A percentile compares a stretch with the other conserved stretches of the same genome.
Conservation (phyloP, 1,140 invertebrate species). For the Mactra quadrangularis region DNA sequence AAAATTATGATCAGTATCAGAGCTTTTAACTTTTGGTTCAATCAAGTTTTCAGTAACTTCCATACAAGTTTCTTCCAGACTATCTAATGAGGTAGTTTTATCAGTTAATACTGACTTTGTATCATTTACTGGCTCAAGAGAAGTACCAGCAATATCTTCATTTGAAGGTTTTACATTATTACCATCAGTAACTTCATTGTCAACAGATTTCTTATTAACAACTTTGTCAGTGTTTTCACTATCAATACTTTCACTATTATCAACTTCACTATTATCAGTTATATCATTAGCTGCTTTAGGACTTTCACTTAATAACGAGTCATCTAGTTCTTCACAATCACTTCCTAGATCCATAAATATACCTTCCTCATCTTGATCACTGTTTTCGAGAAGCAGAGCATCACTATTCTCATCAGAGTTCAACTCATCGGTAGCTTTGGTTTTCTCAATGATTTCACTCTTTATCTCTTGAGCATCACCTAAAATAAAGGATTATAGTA, state of each 20-base stretch:
- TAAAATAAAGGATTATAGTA: not conserved
- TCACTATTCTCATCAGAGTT: not conserved
- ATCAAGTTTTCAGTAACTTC: slow-evolving; percentile 42
- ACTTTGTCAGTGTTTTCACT: not conserved
- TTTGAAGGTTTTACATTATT: not conserved
- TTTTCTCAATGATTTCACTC: not conserved
- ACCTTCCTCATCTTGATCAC: slow-evolving; percentile 18
- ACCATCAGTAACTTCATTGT: too few species aligned
- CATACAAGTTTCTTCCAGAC: slow-evolving; percentile 37
- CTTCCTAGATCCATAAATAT: slow-evolving; percentile 47
- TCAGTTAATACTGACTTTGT: slow-evolving; percentile 19
- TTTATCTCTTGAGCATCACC: not conserved
- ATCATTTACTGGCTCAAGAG: slow-evolving; percentile 25
- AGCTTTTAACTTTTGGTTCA: too few species aligned
- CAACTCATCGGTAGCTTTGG: not conserved
- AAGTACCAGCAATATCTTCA: slow-evolving; percentile 11
- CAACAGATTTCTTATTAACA: too few species aligned
- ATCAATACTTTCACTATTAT: not conserved
- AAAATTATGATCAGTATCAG: too few species aligned
- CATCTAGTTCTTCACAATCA: slow-evolving; percentile 59
- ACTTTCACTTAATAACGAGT: slow-evolving; percentile 13
- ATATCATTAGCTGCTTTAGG: not conserved
- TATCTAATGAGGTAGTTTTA: too few species aligned
- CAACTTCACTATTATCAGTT: not conserved
- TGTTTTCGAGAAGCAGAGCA: not conserved